Evolutionary conservation across 2,888 invertebrate genomes (phyloP), one percentile per base, ranked within the genome.

Genomic region (Noctua janthina): DNA sequence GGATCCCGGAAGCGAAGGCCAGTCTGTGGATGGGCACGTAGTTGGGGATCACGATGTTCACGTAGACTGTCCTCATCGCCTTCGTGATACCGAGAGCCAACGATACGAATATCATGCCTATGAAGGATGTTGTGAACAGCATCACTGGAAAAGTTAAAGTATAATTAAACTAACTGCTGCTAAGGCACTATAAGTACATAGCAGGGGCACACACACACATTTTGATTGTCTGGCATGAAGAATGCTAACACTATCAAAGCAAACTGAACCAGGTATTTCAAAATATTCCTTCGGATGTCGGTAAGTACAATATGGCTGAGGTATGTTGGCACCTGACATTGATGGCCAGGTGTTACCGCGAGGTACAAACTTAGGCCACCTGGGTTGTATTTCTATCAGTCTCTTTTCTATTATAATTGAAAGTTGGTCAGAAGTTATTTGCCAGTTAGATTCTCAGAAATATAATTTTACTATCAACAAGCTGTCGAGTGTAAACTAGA

Each of bases 41-140:
- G 91, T 95, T 97, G 0, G 98, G 98, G 79, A 98, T 97, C 7
- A 98, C 97, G 29, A 98, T 94, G 70, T 97, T 97, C 97, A 98
- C 97, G 90, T 98, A 98, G 0, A 98, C 98, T 0, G 98, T 97
- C 83, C 98, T 95, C 51, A 98, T 95, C 0, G 98, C 98, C 95
- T 98, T 98, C 0, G 98, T 97, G 67, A 98, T 93, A 35, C 98
- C 98, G 84, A 98, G 95, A 17, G 96, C 97, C 2, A 97, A 90
- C 0, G 97, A 97, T 10, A 98, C 97, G 92, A 95, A 84, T 74
- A 96, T 68, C 96, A 96, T 96, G 1, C 95, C 96, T 49, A 91
- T 91, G 85, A 95, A 97, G 0, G 96, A 94, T 1, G 94, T 93
- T 0, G 96, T 96, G 85, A 96, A 96, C 83, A 97, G 91, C 96